Evolutionary conservation across 2,888 invertebrate species (phyloP), one percentile per base, ranked within the genome.

Genomic region (Eristalinus aeneus): DNA sequence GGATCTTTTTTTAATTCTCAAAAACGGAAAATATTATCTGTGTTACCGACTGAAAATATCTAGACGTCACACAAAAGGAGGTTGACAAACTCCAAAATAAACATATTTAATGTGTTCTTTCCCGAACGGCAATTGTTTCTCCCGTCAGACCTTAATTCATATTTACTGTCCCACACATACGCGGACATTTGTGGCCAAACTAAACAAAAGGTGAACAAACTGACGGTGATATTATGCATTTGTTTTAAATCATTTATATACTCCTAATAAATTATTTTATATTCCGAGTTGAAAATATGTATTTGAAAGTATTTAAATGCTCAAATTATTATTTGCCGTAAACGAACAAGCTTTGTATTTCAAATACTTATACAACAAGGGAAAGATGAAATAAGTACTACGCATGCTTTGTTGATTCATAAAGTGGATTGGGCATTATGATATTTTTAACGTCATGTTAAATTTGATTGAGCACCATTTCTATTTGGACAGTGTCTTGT

Each of bases 61-160:
- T 16, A 46, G 46, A 22, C 69, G 76, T 64, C 63, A 71, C 58
- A 46, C 46, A 46, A 23, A 27, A 65, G 11, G 65, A 73, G 72
- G 79, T 79, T 73, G 67, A 36, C 36, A 79, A 73, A 79, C 79
- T 72, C 31, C 46, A 46, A 46, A 46, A 46, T 16, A 46, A 46
- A 46, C 46, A 46, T 16, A 46, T 46, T 46, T 46, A 46, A 46
- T 46, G 46, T 46, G 8, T 16, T 16, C 5, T 46, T 16, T 46
- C 16, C 8, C 16, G 8, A 6, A 16, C 8, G 46, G 16, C 46
- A 46, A 22, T 54, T 54, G 32, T n/a, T n/a, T n/a, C 56, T 27
- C 27, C 27, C 22, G 68, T 12, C 69, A 69, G n/a, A 23, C 27
- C 36, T 34, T 32, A 32, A 67, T 20, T 54, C 46, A 46, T 46